Evolutionary conservation across 2,797 vertebrate genomes (phyloP).

Genomic region (Acanthiza pusilla): DNA sequence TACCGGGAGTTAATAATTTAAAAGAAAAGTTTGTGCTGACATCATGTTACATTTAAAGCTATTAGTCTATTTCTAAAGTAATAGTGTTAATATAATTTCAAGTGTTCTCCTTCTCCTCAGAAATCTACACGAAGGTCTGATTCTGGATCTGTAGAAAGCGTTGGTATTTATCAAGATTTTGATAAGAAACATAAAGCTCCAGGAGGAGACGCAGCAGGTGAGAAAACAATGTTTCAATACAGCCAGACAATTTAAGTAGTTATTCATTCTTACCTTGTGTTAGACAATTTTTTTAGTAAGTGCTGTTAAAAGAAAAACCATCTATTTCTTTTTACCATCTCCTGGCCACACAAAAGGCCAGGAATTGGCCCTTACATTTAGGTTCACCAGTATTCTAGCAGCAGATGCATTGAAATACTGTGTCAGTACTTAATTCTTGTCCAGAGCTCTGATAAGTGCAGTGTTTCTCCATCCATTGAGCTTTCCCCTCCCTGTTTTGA

Average conservation of each 20-base stretch:
- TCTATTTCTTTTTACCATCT: background rate
- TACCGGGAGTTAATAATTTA: background rate
- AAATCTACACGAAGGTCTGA: constrained; percentile 81
- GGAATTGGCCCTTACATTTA: background rate
- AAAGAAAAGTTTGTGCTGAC: background rate
- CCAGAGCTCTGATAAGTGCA: background rate
- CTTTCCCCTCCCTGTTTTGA: background rate
- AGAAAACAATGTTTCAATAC: background rate
- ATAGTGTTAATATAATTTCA: background rate
- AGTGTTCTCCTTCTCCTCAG: constrained; percentile 62
- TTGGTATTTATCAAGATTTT: constrained; percentile 90
- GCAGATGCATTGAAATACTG: background rate
- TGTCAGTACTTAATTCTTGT: background rate
- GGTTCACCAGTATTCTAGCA: background rate
- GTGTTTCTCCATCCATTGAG: background rate
- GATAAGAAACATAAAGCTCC: constrained; percentile 67
- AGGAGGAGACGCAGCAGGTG: constrained; percentile 65
- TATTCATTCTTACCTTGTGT: background rate
- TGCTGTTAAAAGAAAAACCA: background rate
- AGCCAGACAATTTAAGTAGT: background rate
- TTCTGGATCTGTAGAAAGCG: constrained; percentile 60
- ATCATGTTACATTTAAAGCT: background rate
- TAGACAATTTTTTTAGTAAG: background rate
- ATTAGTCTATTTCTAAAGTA: background rate
- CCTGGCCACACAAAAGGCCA: background rate